phyloP scores from a whole-genome alignment of 2,888 invertebrate species.

The Arctia plantaginis region DNA sequence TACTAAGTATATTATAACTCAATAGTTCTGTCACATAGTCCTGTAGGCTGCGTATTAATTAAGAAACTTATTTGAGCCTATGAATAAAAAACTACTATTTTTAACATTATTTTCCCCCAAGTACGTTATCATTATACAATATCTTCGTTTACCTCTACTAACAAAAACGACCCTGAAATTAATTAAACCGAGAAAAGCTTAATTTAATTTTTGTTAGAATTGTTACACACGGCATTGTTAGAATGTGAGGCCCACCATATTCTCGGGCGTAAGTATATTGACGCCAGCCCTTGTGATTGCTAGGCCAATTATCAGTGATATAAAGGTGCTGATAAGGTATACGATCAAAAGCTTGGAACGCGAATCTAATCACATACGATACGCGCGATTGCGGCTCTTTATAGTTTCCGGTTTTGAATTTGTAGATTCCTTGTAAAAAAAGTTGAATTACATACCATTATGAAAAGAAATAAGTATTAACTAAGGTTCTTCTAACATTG shows the following conservation, averaged over 20 bases:
- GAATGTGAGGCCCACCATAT: conserved; percentile 25
- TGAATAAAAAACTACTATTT: neutral
- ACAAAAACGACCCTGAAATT: conserved; percentile 4
- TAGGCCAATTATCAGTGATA: conserved; percentile 34
- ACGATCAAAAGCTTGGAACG: conserved; percentile 34
- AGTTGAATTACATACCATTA: neutral
- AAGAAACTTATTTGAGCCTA: neutral
- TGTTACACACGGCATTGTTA: conserved; percentile 32
- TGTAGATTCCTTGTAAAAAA: conserved; percentile 1
- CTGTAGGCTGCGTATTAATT: neutral
- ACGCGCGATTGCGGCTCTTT: conserved; percentile 20
- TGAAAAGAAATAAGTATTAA: neutral
- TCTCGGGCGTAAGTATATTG: conserved; percentile 15
- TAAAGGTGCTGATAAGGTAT: conserved; percentile 27
- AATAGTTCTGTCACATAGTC: neutral
- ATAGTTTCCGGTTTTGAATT: conserved; percentile 24
- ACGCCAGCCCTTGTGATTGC: conserved; percentile 23
- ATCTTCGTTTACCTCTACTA: neutral
- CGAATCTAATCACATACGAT: conserved; percentile 25
- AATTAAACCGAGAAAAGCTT: conserved; percentile 7
- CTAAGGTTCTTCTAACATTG: neutral
- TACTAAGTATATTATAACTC: no score
- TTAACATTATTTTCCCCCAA: neutral
- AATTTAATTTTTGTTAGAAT: conserved; percentile 26
- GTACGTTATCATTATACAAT: neutral